phyloP scores from a whole-genome alignment of 2,797 vertebrate genomes.

The Hypotaenidia philippensis region DNA sequence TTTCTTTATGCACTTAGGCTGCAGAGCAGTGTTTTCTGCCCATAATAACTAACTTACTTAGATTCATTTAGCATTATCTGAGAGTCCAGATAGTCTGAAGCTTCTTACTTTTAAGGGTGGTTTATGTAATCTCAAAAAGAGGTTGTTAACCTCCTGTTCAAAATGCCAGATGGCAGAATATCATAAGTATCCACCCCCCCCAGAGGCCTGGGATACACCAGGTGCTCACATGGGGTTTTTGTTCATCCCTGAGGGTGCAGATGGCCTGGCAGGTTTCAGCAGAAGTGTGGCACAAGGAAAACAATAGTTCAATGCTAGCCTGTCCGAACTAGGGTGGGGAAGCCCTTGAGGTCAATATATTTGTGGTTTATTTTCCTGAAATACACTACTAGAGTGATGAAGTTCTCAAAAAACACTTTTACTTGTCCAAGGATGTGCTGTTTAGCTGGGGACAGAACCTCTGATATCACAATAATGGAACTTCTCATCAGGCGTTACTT shows the following conservation, averaged over 20 bases:
- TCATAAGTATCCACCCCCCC: too few species aligned
- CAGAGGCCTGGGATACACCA: fast-evolving
- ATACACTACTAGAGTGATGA: neutral
- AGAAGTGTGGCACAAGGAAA: neutral
- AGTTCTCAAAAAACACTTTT: neutral
- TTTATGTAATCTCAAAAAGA: neutral
- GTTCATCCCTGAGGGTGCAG: fast-evolving
- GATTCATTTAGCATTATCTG: neutral
- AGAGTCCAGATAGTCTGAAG: neutral
- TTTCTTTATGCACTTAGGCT: neutral
- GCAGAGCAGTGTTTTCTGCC: neutral
- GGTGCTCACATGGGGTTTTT: neutral
- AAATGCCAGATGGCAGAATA: neutral
- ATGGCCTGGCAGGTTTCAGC: neutral
- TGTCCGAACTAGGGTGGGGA: neutral
- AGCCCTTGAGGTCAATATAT: fast-evolving
- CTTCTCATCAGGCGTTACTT: neutral
- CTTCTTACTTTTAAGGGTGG: neutral
- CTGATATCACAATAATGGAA: neutral
- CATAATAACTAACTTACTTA: neutral
- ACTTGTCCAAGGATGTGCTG: neutral
- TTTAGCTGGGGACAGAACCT: neutral
- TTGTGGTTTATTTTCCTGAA: neutral
- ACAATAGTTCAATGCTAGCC: neutral
- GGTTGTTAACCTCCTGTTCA: neutral